Base-by-base conservation (phyloP, 1,140 invertebrate genomes). In the Ips nitidus region DNA sequence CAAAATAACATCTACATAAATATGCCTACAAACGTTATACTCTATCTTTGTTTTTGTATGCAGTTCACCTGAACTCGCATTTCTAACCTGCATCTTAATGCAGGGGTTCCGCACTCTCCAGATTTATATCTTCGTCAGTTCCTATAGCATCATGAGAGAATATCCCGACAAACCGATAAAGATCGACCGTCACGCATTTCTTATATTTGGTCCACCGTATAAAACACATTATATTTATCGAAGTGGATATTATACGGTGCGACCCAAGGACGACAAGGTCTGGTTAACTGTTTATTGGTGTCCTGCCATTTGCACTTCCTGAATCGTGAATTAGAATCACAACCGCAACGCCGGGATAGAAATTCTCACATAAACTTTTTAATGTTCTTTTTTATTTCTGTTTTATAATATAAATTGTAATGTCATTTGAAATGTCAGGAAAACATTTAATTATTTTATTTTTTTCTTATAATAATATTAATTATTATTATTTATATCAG, bases 221-320 rank as follows among this genome's bases (percentile, higher is more conserved):
- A 57, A 57, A 57, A 37, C 37, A 57, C 40, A 57, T 57, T 38
- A 57, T 57, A 57, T 36, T 39, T 37, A 22, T 22, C 22, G 22
- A 22, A 39, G 37, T 57, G 55, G 3, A 57, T 40, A 39, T 57
- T 57, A 57, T 60, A 39, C 58, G 36, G 22, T 60, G 41, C 58
- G 40, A 38, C 58, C 41, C 58, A 60, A 60, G 58, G 58, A 43
- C 58, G 58, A 60, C 58, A 41, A 60, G 58, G 41, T 60, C 58
- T 60, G 58, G 58, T 43, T 60, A 60, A 60, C 58, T 43, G 58
- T 45, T 41, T 60, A 45, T 45, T n/a, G 5, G 7, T 45, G 42
- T 39, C 58, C 58, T 55, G 58, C 58, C 58, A 60, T 60, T 43
- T 43, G 58, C 58, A 60, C 58, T 60, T 60, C 58, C 58, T 60